These are phyloP conservation scores for Mythimna loreyi DNA, from an alignment of 2,888 invertebrate species.

Conservation along the genomic window DNA sequence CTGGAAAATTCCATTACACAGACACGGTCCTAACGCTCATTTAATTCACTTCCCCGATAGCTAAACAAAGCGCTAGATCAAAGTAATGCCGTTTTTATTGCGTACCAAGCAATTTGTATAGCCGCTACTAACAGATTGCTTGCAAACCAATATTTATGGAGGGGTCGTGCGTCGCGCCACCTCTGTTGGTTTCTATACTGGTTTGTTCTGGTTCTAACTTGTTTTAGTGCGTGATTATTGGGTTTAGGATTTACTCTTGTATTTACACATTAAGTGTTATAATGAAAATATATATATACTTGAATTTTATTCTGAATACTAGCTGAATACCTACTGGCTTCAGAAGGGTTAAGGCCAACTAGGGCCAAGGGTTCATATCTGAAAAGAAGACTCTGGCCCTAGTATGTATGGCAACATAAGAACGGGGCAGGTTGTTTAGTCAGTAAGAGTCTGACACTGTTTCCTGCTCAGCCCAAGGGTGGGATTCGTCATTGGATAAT, in stretches of 20 bases:
- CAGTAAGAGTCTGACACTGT: too few species aligned
- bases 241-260: neutral
- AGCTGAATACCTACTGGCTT: too few species aligned
- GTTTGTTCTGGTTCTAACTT: slow-evolving; percentile 25
- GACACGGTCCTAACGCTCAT: slow-evolving; percentile 16
- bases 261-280: neutral
- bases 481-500: too few species aligned
- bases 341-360: too few species aligned
- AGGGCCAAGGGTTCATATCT: too few species aligned
- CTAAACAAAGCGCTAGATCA: slow-evolving; percentile 47
- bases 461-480: too few species aligned
- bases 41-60: slow-evolving; percentile 50
- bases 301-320: too few species aligned
- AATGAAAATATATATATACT: neutral
- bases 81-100: slow-evolving; percentile 66
- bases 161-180: slow-evolving; percentile 49
- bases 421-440: too few species aligned
- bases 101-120: slow-evolving; percentile 61
- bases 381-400: too few species aligned
- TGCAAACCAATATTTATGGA: slow-evolving; percentile 66
- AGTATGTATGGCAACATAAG: too few species aligned
- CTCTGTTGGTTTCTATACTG: slow-evolving; percentile 22
- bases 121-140: slow-evolving; percentile 62
- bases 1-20: slow-evolving; percentile 4
- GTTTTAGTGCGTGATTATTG: slow-evolving; percentile 25